Base-by-base conservation (phyloP, 2,797 vertebrate genomes). In the Phyllotis vaccarum region DNA sequence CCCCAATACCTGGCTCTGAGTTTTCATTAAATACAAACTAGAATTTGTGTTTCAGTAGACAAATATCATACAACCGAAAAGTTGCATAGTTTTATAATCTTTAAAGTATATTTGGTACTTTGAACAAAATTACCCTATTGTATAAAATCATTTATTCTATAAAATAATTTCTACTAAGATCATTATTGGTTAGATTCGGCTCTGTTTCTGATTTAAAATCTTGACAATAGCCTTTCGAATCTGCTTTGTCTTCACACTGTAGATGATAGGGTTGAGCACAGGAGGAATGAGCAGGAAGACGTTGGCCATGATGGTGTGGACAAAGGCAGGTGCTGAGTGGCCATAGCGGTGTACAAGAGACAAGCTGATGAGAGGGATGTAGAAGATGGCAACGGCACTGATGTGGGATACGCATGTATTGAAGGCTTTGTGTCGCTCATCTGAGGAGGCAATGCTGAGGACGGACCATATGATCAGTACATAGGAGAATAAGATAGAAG, bases 201-300 rank as follows among this genome's bases (percentile, higher is more conserved):
- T 16, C 24, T 62, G 1, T 40, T 93, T 97, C 89, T 95, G 89
- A 89, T 52, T 82, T 80, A 98, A 89, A 79, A 85, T 10, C 54
- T 94, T 97, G 43, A 91, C 54, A 89, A 97, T 58, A 43, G 90
- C 96, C 6, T 98, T 96, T 37, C 70, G 83, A 93, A 98, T 97
- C 86, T 97, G 95, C 56, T 98, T 98, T 0, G 72, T 98, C 89
- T 97, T 98, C n/a, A 97, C 97, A 66, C 98, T 98, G 0, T 98
- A 98, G 64, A 98, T 97, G 13, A 98, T 76, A 31, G 98, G 98
- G 70, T 98, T 98, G 64, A 98, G 95, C 43, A 98, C 96, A 0
- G 98, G 98, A 72, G 98, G 98, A n/a, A 98, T 88, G 17, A 98
- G 96, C 72, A 98, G 90, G 68, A 97, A 98, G 27, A 98, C 14